Conservation (phyloP, 2,113 vertebrate species). For the Onychostoma macrolepis region DNA sequence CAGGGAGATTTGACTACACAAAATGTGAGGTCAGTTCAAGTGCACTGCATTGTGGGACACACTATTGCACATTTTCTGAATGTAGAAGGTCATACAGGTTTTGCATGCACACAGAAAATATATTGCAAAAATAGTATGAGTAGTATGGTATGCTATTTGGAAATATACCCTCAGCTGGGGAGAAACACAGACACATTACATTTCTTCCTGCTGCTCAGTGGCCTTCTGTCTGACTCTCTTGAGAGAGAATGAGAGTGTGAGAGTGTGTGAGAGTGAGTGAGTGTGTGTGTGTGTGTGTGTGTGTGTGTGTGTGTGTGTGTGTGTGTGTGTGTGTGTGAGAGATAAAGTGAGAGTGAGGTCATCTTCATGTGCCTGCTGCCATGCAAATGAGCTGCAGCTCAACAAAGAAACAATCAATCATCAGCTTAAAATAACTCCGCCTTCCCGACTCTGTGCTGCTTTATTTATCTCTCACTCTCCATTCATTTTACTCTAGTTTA, state of each 20-base stretch:
- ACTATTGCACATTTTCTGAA: neutral
- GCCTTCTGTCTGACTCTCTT: neutral
- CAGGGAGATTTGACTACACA: neutral
- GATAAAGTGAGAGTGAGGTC: neutral
- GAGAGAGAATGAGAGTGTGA: neutral
- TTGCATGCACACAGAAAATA: neutral
- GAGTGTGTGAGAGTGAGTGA: neutral
- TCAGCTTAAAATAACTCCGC: neutral
- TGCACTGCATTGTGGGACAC: neutral
- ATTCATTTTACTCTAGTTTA: slow-evolving; percentile 13
- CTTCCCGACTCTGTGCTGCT: neutral
- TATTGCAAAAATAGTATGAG: neutral
- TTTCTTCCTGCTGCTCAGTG: neutral
- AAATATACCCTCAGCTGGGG: neutral
- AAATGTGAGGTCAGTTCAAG: neutral
- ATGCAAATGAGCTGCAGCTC: slow-evolving; percentile 14
- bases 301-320: neutral
- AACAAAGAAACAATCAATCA: slow-evolving; percentile 23
- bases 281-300: neutral
- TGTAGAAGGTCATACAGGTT: neutral
- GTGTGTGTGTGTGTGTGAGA: neutral
- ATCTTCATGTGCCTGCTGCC: slow-evolving; percentile 21
- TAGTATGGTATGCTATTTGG: neutral
- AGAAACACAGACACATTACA: slow-evolving; percentile 2
- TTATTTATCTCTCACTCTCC: slow-evolving; percentile 7